phyloP scores from a whole-genome alignment of 2,113 vertebrate species.

The Campylomormyrus numenius region DNA sequence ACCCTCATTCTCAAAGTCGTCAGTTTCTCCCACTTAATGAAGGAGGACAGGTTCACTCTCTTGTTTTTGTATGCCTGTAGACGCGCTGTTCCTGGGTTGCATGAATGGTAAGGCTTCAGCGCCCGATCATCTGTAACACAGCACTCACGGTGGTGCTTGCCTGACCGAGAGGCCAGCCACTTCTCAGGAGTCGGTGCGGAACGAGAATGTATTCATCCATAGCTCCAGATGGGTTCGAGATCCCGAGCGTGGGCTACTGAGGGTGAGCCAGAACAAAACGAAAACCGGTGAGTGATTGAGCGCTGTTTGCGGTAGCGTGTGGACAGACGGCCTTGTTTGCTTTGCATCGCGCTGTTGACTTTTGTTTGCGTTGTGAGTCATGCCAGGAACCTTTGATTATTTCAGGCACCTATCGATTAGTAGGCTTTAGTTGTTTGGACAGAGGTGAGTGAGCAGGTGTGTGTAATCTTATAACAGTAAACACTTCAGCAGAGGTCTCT shows the following conservation, averaged over 20 bases:
- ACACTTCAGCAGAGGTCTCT: conserved; percentile 37
- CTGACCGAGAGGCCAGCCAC: conserved; percentile 5
- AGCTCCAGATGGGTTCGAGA: conserved; percentile 24
- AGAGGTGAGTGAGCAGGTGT: conserved; percentile 40
- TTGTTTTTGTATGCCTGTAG: no score
- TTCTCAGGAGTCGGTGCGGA: background rate
- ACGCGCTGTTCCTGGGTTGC: background rate
- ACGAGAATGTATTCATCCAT: conserved; percentile 26
- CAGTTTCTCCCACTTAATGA: background rate
- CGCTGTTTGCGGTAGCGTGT: conserved; percentile 41
- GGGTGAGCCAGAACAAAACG: conserved; percentile 33
- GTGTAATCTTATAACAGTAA: conserved; percentile 49
- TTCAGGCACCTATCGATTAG: conserved; percentile 40
- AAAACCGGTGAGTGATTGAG: conserved; percentile 37
- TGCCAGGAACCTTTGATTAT: conserved; percentile 54
- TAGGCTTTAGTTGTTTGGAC: conserved; percentile 35
- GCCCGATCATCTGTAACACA: background rate
- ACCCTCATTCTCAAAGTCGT: background rate
- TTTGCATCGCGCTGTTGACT: conserved; percentile 36
- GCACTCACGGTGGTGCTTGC: background rate
- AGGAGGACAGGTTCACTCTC: background rate
- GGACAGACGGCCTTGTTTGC: conserved; percentile 42
- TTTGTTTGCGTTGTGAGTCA: conserved; percentile 37
- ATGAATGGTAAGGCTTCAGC: background rate
- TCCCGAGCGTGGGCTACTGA: conserved; percentile 28